Evolutionary conservation across 2,888 invertebrate species (phyloP), one percentile per base, ranked within the genome.

Genomic region (Brachycybe producta): DNA sequence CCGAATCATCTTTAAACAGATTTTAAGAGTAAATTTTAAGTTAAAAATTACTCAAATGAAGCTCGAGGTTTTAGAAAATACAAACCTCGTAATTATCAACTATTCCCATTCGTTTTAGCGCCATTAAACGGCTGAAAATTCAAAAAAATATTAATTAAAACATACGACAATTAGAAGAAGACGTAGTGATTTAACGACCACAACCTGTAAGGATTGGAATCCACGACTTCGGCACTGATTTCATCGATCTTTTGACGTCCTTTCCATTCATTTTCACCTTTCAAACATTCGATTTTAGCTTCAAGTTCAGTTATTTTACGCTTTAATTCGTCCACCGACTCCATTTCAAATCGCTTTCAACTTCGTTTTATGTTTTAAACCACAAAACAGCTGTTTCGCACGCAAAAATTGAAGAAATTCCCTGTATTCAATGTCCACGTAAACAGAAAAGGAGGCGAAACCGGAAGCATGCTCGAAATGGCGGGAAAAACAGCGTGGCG

Each of bases 91-190:
- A 98, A 67, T 99, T 88, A 58, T 92, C 78, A 2, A 98, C 98
- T 58, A 99, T 95, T 28, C 98, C 98, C 98, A 99, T 99, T 54
- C 94, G 74, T 66, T 99, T 92, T 53, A 99, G 68, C 0, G 98
- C 98, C 95, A 98, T 95, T 13, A 97, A 71, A n/a, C 98, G 91
- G 69, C 90, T 90, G 65, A 34, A 73, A 71, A 56, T 53, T 52
- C 57, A 54, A 56, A 49, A 45, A 47, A 21, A 44, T 17, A 45
- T 28, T 34, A 23, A 48, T 13, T 42, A n/a, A n/a, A n/a, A n/a
- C n/a, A n/a, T n/a, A n/a, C 17, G 8, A 13, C 8, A 19, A 13
- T 13, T 39, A 39, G 17, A 21, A 44, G 19, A 32, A 30, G 27
- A 17, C 19, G 32, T 28, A 3, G 28, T 49, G 21, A 38, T 38